A percentile compares a stretch with the other conserved stretches of the same genome.
Evolutionary conservation across 2,113 vertebrate genomes (phyloP).

Genomic region (Oncorhynchus masou): DNA sequence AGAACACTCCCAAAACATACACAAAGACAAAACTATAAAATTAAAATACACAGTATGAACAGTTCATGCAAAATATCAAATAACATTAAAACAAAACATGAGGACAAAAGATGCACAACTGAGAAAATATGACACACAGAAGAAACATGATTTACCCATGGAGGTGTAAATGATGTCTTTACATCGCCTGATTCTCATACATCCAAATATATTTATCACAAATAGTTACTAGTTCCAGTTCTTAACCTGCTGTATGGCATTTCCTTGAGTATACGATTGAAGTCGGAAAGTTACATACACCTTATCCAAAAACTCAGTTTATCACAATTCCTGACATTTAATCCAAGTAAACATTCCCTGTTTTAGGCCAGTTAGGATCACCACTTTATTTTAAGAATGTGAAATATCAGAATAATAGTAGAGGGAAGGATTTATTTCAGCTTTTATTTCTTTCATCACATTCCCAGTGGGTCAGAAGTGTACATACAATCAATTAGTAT

Average conservation of each 20-base stretch:
- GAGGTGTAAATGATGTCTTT: background rate
- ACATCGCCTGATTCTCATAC: background rate
- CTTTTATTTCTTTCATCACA: too few relatives aligned
- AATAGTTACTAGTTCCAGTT: background rate
- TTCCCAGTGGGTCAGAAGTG: too few relatives aligned
- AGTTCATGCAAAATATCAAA: conserved; percentile 24
- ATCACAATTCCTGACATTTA: too few relatives aligned
- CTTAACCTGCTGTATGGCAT: too few relatives aligned
- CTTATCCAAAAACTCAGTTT: too few relatives aligned
- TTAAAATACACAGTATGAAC: background rate
- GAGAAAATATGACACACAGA: conserved; percentile 3
- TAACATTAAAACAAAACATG: background rate
- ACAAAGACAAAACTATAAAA: conserved; percentile 12
- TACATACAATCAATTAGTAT: too few relatives aligned
- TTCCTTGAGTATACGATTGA: background rate
- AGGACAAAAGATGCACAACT: conserved; percentile 12
- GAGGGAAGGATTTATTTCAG: too few relatives aligned
- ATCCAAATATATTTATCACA: conserved; percentile 2
- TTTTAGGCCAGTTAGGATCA: too few relatives aligned
- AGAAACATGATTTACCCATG: conserved; percentile 6
- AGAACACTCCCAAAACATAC: background rate
- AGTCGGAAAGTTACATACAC: too few relatives aligned
- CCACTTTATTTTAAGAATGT: too few relatives aligned
- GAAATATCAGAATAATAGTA: too few relatives aligned
- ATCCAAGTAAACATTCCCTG: too few relatives aligned